These are phyloP conservation scores for Anarhynchus alexandrinus DNA, from an alignment of 2,113 vertebrate genomes.

Conservation along the genomic window DNA sequence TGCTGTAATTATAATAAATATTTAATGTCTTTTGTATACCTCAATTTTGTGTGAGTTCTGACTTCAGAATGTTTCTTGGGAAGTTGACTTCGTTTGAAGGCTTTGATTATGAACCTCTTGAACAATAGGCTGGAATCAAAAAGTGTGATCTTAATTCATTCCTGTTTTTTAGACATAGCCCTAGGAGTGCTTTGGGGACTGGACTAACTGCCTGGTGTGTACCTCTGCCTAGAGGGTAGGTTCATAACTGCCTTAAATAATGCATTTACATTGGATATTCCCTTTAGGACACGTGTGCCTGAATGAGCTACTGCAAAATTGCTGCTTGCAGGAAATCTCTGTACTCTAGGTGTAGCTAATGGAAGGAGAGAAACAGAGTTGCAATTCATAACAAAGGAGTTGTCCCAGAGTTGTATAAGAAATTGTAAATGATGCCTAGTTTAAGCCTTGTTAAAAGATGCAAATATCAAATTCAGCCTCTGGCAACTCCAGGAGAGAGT, in stretches of 20 bases:
- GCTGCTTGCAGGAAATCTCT: not conserved
- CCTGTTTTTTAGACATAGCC: not conserved
- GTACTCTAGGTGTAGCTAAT: not conserved
- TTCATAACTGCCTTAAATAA: not conserved
- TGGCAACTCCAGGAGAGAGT: not conserved
- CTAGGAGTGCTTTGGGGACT: not conserved
- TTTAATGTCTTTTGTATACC: not conserved
- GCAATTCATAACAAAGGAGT: not conserved
- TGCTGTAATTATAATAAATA: slow-evolving; percentile 42
- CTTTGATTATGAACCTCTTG: not conserved
- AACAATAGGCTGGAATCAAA: not conserved
- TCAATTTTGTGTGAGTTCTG: not conserved
- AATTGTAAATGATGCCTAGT: not conserved
- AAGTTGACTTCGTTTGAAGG: not conserved
- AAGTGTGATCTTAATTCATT: not conserved
- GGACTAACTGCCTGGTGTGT: not conserved
- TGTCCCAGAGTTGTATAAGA: not conserved
- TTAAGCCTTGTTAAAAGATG: not conserved
- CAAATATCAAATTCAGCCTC: not conserved
- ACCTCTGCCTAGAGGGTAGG: not conserved
- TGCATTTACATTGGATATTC: not conserved
- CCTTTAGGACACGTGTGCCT: not conserved
- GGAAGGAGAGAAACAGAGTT: not conserved
- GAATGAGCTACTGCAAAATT: not conserved
- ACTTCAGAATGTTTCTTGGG: not conserved